These are phyloP conservation scores for Drosophila limbata DNA, from an alignment of 2,888 invertebrate genomes.

Conservation along the genomic window DNA sequence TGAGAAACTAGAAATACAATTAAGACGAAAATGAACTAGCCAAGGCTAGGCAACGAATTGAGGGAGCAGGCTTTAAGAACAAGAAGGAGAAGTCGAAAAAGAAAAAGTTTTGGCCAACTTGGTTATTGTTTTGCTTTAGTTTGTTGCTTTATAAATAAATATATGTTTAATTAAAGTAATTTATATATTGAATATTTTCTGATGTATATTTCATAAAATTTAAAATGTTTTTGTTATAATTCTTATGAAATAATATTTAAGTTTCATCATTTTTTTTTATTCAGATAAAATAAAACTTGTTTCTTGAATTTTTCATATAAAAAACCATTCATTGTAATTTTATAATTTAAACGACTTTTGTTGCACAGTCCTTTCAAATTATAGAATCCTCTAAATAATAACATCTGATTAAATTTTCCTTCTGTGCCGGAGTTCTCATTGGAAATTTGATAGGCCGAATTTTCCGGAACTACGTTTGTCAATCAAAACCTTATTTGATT, in stretches of 20 bases:
- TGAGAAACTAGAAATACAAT: slow-evolving; percentile 60
- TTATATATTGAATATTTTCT: too few relatives aligned
- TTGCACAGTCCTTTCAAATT: not conserved
- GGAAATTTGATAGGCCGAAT: slow-evolving; percentile 38
- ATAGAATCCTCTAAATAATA: not conserved
- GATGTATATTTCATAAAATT: too few relatives aligned
- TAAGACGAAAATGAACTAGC: slow-evolving; percentile 58
- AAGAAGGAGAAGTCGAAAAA: not conserved
- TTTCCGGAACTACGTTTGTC: slow-evolving; percentile 21
- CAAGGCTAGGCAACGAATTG: slow-evolving; percentile 4
- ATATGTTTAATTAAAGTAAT: not conserved
- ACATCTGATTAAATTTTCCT: slow-evolving; percentile 15
- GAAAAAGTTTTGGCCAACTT: slow-evolving; percentile 12
- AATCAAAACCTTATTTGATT: slow-evolving; percentile 33
- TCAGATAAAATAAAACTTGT: too few relatives aligned
- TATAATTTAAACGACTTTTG: too few relatives aligned
- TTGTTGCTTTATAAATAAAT: not conserved
- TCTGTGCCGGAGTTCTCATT: not conserved
- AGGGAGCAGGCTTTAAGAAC: too few relatives aligned
- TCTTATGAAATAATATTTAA: too few relatives aligned
- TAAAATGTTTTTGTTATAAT: too few relatives aligned
- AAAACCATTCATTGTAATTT: too few relatives aligned
- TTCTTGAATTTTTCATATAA: too few relatives aligned
- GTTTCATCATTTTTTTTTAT: too few relatives aligned
- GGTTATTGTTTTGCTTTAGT: slow-evolving; percentile 1